A percentile compares a stretch with the other conserved stretches of the same genome.
These are phyloP conservation scores for Drosophila nikananu DNA, from an alignment of 1,140 invertebrate genomes.

Conservation along the genomic window DNA sequence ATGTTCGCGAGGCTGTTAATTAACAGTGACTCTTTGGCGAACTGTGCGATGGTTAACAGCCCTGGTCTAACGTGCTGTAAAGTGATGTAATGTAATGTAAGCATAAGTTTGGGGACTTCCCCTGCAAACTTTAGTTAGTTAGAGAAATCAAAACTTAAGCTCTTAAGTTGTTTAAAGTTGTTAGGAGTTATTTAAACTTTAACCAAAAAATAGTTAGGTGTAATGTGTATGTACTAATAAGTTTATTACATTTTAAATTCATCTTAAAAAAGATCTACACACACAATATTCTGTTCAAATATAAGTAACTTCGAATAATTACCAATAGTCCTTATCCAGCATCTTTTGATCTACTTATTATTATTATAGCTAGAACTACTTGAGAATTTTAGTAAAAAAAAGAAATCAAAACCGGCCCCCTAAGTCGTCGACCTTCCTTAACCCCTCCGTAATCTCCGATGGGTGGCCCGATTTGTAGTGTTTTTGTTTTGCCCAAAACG, in stretches of 20 bases:
- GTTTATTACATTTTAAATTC: neutral
- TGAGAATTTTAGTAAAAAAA: neutral
- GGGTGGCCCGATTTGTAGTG: slow-evolving; percentile 33
- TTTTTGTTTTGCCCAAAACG: slow-evolving; percentile 1
- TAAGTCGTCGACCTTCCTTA: slow-evolving; percentile 25
- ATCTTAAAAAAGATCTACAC: neutral
- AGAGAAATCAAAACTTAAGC: no score
- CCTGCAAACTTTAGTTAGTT: neutral
- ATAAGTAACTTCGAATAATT: neutral
- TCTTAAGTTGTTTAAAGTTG: no score
- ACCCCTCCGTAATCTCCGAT: slow-evolving; percentile 8
- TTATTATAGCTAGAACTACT: neutral
- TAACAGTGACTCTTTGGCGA: neutral
- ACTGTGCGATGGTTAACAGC: neutral
- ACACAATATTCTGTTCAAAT: neutral
- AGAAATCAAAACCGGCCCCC: slow-evolving; percentile 12
- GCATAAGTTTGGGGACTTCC: no score
- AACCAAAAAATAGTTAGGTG: neutral
- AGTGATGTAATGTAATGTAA: neutral
- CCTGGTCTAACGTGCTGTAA: neutral
- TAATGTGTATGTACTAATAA: neutral
- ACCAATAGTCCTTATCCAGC: neutral
- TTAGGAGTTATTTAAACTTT: no score
- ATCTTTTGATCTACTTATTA: no score
- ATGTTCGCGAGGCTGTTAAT: slow-evolving; percentile 18